Evolutionary conservation across 2,113 vertebrate genomes (phyloP), one percentile per base, ranked within the genome.

Genomic region (Salvelinus sp.): DNA sequence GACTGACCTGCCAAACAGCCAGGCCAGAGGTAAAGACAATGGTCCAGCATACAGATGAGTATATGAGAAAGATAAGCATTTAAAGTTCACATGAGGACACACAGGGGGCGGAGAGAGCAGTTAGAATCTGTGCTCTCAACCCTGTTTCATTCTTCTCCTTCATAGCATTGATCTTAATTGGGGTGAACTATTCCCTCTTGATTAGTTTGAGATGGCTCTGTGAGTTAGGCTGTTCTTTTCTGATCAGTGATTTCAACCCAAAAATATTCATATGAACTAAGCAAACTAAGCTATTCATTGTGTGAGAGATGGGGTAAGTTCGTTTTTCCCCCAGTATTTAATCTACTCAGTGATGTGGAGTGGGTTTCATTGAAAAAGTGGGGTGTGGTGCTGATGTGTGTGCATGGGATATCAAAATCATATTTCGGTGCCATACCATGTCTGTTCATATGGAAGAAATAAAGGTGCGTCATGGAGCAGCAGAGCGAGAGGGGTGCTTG

Each of bases 381-480:
- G 73, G 76, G 54, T 71, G 71, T 38, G 65, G 74, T 81, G 66
- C 5, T 7, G 22, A 71, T 38, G 14, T 66, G 12, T 16, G 25
- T 10, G 73, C 12, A 63, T 80, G 62, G 84, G 75, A 77, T 81
- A 80, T 85, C 72, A 69, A 67, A 67, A 60, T 57, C 28, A 25
- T 70, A 54, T n/a, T 1, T 62, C 76, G 73, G 78, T 75, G 85
- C 79, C 80, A 77, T 73, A 81, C 77, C 30, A 69, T 62, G 47
- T 65, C 62, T 67, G 74, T 79, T 86, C 88, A 89, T 81, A 86
- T 89, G 85, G 87, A 89, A 87, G 85, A 84, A 89, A 87, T 84
- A 82, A 85, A 88, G 85, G 83, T 89, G 83, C 74, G 78, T 88
- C 85, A 85, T 81, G 77, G 82, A 83, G 86, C 69, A 83, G 85